Conservation (phyloP, 2,888 invertebrate species). For the Archaeoteleia sp. region DNA sequence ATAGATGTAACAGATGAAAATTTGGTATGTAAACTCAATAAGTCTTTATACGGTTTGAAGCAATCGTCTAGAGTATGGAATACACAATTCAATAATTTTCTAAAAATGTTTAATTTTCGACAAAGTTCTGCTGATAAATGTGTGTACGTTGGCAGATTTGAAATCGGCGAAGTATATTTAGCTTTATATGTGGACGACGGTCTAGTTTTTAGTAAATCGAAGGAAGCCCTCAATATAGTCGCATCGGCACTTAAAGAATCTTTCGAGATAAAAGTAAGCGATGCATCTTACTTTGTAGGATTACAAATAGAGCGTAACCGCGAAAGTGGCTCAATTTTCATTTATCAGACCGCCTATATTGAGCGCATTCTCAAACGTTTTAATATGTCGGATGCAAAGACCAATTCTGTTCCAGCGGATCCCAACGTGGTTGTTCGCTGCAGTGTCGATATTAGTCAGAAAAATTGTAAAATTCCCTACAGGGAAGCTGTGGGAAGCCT, state of each 20-base stretch:
- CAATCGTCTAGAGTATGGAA: constrained; percentile 36
- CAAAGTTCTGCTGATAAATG: constrained; percentile 27
- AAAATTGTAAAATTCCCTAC: no score
- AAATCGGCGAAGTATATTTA: neutral
- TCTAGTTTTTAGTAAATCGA: neutral
- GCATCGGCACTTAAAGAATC: neutral
- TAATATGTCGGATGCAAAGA: neutral
- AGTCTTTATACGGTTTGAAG: constrained; percentile 37
- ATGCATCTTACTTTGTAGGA: neutral
- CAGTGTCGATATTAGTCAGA: no score
- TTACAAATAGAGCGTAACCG: constrained; percentile 4
- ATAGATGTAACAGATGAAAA: constrained; percentile 23
- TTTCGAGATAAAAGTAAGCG: neutral
- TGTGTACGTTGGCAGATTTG: constrained; percentile 4
- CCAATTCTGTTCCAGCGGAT: neutral
- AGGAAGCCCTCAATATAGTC: neutral
- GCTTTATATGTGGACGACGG: constrained; percentile 7
- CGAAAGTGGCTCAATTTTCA: neutral
- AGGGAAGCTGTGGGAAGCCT: no score
- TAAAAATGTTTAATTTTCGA: constrained; percentile 18
- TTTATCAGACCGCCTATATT: neutral
- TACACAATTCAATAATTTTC: constrained; percentile 15
- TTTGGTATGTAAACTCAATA: constrained; percentile 15
- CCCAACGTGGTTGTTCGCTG: no score
- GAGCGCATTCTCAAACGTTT: constrained; percentile 1